A percentile compares a stretch with the other conserved stretches of the same genome.
Conservation (phyloP, 2,888 invertebrate genomes). For the Gymnoscelis rufifasciata region DNA sequence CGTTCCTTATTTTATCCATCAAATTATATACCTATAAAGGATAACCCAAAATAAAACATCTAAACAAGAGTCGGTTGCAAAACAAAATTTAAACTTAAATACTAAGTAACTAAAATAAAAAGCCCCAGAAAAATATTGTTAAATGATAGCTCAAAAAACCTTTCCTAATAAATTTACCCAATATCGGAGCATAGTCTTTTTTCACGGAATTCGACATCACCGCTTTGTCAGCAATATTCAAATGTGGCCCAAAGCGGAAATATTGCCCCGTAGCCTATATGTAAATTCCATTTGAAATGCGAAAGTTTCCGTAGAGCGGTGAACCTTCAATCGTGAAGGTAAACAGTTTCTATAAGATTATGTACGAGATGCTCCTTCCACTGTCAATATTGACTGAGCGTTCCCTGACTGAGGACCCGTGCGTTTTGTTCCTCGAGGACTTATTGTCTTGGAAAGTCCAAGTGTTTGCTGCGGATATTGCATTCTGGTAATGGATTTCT, state of each 20-base stretch:
- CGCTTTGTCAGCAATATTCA: constrained; percentile 67
- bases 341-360: constrained; percentile 76
- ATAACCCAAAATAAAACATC: too few species aligned
- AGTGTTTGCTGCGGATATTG: constrained; percentile 51
- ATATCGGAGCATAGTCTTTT: constrained; percentile 28
- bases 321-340: constrained; percentile 67
- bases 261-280: constrained; percentile 70
- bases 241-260: constrained; percentile 62
- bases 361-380: constrained; percentile 61
- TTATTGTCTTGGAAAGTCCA: constrained; percentile 47
- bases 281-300: constrained; percentile 71
- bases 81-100: too few species aligned
- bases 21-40: too few species aligned
- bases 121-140: too few species aligned
- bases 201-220: constrained; percentile 46
- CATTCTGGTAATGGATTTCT: constrained; percentile 37
- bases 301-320: constrained; percentile 63
- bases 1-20: too few species aligned
- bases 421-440: constrained; percentile 36
- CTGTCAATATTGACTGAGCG: constrained; percentile 63
- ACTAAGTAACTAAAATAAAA: too few species aligned
- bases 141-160: too few species aligned
- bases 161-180: constrained; percentile 8
- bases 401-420: constrained; percentile 32
- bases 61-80: too few species aligned